A percentile compares a stretch with the other conserved stretches of the same genome.
Conservation (phyloP, 1,140 invertebrate genomes). For the Drosophila setifemur region DNA sequence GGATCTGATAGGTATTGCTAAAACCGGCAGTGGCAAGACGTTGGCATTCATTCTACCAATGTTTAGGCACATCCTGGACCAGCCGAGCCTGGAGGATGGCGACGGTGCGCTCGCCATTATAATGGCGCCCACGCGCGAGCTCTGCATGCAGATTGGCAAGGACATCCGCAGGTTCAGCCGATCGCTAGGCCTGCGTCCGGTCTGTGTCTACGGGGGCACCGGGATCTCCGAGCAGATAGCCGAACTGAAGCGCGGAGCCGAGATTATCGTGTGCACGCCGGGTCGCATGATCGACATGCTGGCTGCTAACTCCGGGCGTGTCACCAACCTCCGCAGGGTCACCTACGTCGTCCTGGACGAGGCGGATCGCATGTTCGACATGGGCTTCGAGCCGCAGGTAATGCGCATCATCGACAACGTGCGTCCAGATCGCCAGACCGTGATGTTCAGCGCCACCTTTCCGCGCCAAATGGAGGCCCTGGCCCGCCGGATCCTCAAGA, state of each 20-base stretch:
- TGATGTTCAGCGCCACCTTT: constrained; percentile 99
- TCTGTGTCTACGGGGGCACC: constrained; percentile 99
- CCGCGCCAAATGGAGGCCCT: constrained; percentile 99
- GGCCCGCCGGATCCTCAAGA: constrained; percentile 95
- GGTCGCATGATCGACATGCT: constrained; percentile 99
- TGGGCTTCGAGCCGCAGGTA: constrained; percentile 99
- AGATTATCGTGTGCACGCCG: constrained; percentile 99
- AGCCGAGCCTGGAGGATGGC: constrained; percentile 94
- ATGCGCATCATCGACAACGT: constrained; percentile 99
- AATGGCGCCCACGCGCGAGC: constrained; percentile 98
- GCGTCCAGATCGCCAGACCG: constrained; percentile 97
- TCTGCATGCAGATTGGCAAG: constrained; percentile 99
- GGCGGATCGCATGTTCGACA: constrained; percentile 99
- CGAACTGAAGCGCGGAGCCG: constrained; percentile 97
- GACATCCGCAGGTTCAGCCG: constrained; percentile 98
- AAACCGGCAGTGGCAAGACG: constrained; percentile 99
- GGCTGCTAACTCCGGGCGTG: constrained; percentile 97
- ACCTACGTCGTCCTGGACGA: constrained; percentile 99
- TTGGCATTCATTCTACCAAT: constrained; percentile 98
- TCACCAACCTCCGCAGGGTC: constrained; percentile 97
- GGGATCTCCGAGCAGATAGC: constrained; percentile 92
- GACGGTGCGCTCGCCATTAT: constrained; percentile 98
- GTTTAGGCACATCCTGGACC: constrained; percentile 98
- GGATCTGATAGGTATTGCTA: constrained; percentile 99
- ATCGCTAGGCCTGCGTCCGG: constrained; percentile 91